Conservation (phyloP, 2,797 vertebrate species). For the Spheniscus humboldti region DNA sequence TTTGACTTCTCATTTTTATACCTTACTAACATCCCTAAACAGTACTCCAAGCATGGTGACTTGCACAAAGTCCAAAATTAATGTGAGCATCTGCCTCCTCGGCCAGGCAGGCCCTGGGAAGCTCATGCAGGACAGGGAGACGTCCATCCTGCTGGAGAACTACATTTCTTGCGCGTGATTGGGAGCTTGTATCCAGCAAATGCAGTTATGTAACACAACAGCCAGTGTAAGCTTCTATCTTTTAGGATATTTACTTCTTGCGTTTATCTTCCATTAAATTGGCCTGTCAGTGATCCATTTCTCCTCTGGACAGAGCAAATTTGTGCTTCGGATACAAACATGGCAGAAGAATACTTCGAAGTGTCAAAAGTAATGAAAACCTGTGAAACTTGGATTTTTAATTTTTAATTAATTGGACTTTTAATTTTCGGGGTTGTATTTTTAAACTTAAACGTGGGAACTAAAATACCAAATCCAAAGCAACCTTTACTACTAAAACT, state of each 20-base stretch:
- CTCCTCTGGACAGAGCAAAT: not conserved
- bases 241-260: not conserved
- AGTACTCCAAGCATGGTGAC: not conserved
- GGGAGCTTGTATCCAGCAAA: not conserved
- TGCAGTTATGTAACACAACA: not conserved
- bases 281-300: not conserved
- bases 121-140: not conserved
- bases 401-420: not conserved
- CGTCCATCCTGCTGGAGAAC: not conserved
- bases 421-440: not conserved
- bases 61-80: not conserved
- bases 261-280: not conserved
- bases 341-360: not conserved
- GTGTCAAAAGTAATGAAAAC: not conserved
- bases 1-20: not conserved
- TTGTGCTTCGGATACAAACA: not conserved
- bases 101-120: not conserved
- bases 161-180: rapidly evolving
- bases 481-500: not conserved
- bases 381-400: not conserved
- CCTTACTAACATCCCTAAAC: not conserved
- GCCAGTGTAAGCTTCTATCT: not conserved
- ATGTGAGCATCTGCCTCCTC: not conserved
- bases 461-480: not conserved
- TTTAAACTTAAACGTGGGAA: not conserved